Base-by-base conservation (phyloP, 2,113 vertebrate species). In the Phrynocephalus versicolor region DNA sequence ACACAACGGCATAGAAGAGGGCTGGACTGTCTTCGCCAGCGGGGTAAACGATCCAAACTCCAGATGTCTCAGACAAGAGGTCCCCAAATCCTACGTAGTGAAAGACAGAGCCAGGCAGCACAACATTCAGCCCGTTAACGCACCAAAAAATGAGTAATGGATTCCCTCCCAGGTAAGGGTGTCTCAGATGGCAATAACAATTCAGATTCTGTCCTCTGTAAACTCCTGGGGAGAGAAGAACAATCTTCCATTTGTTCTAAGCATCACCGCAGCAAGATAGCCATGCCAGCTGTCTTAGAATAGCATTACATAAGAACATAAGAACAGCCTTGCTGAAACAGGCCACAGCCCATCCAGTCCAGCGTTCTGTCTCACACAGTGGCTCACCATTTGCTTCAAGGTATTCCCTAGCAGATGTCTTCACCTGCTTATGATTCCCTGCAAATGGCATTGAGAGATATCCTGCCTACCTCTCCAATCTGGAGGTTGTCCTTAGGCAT, bases 161-260 rank as follows among this genome's bases (percentile, higher is more conserved):
- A 19, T 37, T 35, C 51, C 15, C 41, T 55, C 21, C 35, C n/a
- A 69, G 21, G 64, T 55, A 35, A 70, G 0, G 25, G 1, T 35
- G 79, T 27, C 13, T 76, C 45, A 39, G 71, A 73, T 23, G 39
- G 62, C 37, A 5, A 14, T 39, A 86, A 89, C 88, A 82, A 27
- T 71, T 71, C 6, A 0, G 0, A 8, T 57, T 51, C 84, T 89
- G 10, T 4, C 14, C 23, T 15, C 23, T 37, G 6, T 80, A 80
- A 85, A 85, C 88, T 87, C 41, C 90, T 88, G 78, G 69, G 85
- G 86, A 83, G 73, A 85, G 73, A 88, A 85, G 71, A 84, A 85
- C 92, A 85, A 89, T 51, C 58, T 71, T 55, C 60, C 70, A 85
- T 82, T 90, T 89, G 78, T 84, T 78, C 30, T 67, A 83, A 88